Evolutionary conservation across 92 coral and sea anemone genomes (phyloP).

Genomic region (Desmophyllum pertusum): DNA sequence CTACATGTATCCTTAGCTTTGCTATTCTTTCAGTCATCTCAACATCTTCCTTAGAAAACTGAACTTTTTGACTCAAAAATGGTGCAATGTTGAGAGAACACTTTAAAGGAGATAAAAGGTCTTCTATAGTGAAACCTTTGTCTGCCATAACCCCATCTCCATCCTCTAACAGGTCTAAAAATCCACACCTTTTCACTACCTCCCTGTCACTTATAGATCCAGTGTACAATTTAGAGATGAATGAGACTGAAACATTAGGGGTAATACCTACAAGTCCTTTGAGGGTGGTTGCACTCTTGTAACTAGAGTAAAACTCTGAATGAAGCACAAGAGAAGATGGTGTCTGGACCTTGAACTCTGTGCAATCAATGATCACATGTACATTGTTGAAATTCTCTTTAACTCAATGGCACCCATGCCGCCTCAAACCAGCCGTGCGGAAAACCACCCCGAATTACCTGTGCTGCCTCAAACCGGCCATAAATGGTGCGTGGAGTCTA

Average conservation of each 20-base stretch:
- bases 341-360: constrained; percentile 40
- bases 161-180: constrained; percentile 25
- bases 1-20: constrained; percentile 51
- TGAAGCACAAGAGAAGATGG: constrained; percentile 47
- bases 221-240: constrained; percentile 38
- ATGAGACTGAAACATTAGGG: constrained; percentile 42
- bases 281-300: constrained; percentile 46
- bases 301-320: constrained; percentile 46
- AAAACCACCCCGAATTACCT: too few relatives aligned
- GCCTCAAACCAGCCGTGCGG: too few relatives aligned
- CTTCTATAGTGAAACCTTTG: constrained; percentile 47
- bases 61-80: constrained; percentile 27
- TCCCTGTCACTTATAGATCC: constrained; percentile 44
- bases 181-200: constrained; percentile 22
- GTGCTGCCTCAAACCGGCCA: too few relatives aligned
- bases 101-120: constrained; percentile 28
- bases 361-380: constrained; percentile 57
- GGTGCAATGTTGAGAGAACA: constrained; percentile 45
- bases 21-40: constrained; percentile 42
- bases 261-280: constrained; percentile 48
- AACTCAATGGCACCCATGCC: too few relatives aligned
- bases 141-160: constrained; percentile 35
- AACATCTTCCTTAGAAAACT: constrained; percentile 44
- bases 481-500: too few relatives aligned
- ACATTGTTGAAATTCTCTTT: too few relatives aligned